Percentiles rank a stretch among this genome's conserved stretches.
These are phyloP conservation scores for Troides aeacus DNA, from an alignment of 2,888 invertebrate species.

Conservation along the genomic window DNA sequence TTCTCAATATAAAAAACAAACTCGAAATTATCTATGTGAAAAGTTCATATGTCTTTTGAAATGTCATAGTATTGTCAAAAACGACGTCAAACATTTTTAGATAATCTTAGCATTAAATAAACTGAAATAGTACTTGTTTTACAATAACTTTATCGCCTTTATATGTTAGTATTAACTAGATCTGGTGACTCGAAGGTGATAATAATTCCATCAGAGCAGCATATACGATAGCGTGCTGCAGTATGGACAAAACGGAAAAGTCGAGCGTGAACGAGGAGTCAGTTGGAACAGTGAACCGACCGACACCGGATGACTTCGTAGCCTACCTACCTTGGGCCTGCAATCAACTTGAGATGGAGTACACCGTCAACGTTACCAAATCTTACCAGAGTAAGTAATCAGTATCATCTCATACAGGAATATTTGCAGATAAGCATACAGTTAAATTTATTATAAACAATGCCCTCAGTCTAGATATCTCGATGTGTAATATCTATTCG, in stretches of 20 bases:
- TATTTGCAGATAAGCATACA: too few relatives aligned
- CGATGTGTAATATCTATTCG: too few relatives aligned
- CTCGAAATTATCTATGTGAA: too few relatives aligned
- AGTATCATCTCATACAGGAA: neutral
- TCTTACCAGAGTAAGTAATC: constrained; percentile 37
- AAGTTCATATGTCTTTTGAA: too few relatives aligned
- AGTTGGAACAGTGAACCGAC: constrained; percentile 22
- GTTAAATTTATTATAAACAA: too few relatives aligned
- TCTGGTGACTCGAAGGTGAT: neutral
- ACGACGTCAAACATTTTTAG: neutral
- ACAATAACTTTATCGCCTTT: too few relatives aligned
- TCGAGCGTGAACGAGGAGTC: constrained; percentile 25
- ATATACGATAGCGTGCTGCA: neutral
- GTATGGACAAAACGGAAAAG: constrained; percentile 29
- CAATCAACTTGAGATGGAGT: constrained; percentile 39
- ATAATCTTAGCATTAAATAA: neutral
- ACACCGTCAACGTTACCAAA: constrained; percentile 38
- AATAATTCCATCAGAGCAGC: neutral
- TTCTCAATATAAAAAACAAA: too few relatives aligned
- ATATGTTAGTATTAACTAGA: too few relatives aligned
- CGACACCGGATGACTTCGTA: constrained; percentile 40
- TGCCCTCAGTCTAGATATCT: too few relatives aligned
- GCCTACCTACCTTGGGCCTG: constrained; percentile 54
- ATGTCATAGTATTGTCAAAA: neutral
- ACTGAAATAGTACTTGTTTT: neutral